Evolutionary conservation across 2,113 vertebrate genomes (phyloP).

Genomic region (Chlorodrepanis virens): DNA sequence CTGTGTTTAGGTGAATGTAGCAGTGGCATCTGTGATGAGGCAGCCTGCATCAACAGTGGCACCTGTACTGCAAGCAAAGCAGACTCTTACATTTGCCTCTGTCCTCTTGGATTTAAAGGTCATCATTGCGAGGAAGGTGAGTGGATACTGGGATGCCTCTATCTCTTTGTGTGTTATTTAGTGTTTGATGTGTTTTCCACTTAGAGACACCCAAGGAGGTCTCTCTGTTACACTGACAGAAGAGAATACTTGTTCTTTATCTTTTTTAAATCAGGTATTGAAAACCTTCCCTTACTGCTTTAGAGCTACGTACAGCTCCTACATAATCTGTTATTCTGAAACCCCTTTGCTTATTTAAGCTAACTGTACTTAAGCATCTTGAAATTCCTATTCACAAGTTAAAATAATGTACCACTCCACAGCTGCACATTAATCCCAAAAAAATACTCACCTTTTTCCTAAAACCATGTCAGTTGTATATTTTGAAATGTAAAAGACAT

Average conservation of each 20-base stretch:
- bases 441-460: not conserved
- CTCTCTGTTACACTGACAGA: not conserved
- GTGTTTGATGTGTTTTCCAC: not conserved
- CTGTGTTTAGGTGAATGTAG: conserved; percentile 87
- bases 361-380: not conserved
- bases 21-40: conserved; percentile 84
- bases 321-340: not conserved
- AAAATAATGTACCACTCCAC: not conserved
- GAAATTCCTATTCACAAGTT: not conserved
- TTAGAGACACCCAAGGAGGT: not conserved
- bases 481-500: not conserved
- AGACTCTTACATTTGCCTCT: conserved; percentile 90
- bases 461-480: not conserved
- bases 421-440: not conserved
- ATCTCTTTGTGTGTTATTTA: not conserved
- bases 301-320: not conserved
- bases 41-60: conserved; percentile 86
- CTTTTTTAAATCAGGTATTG: not conserved
- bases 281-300: not conserved
- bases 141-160: not conserved
- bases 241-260: not conserved
- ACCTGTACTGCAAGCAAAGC: conserved; percentile 82
- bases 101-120: conserved; percentile 90
- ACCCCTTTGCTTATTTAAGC: not conserved
- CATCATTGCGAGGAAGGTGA: conserved; percentile 90